A percentile compares a stretch with the other conserved stretches of the same genome.
Conservation (phyloP, 2,888 invertebrate genomes). For the Pedicia rivosa region DNA sequence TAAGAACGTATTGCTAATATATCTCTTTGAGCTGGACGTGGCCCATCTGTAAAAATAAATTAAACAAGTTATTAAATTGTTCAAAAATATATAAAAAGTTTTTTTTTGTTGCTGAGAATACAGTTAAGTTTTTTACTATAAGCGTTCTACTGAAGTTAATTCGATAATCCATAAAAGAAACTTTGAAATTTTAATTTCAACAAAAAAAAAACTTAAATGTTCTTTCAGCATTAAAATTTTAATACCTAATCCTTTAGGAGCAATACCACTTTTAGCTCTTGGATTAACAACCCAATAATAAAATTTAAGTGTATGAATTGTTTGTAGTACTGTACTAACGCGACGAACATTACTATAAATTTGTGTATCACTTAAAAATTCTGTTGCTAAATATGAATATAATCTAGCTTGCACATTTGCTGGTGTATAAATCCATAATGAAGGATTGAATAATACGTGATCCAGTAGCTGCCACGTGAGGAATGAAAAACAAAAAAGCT, state of each 20-base stretch:
- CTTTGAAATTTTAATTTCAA: not conserved
- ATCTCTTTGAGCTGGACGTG: conserved; percentile 85
- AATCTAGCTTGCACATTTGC: conserved; percentile 88
- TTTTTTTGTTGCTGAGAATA: no score
- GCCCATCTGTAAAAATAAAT: conserved; percentile 53
- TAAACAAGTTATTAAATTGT: not conserved
- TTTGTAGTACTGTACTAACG: conserved; percentile 94
- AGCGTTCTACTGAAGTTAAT: no score
- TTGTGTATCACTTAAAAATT: conserved; percentile 93
- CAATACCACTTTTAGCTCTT: conserved; percentile 83
- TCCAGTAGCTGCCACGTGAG: conserved; percentile 93
- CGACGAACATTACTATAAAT: conserved; percentile 93
- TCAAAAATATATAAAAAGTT: no score
- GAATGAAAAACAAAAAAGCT: conserved; percentile 83
- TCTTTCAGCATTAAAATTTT: no score
- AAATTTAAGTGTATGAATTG: conserved; percentile 96
- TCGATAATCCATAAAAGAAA: no score
- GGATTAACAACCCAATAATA: conserved; percentile 99
- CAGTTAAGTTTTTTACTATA: no score
- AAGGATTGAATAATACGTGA: conserved; percentile 98
- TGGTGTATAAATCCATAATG: conserved; percentile 96
- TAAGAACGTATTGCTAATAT: conserved; percentile 88
- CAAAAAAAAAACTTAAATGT: not conserved
- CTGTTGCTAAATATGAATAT: conserved; percentile 97
- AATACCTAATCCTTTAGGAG: conserved; percentile 89